These are phyloP conservation scores for Nothura maculosa DNA, from an alignment of 2,797 vertebrate species.

Conservation along the genomic window DNA sequence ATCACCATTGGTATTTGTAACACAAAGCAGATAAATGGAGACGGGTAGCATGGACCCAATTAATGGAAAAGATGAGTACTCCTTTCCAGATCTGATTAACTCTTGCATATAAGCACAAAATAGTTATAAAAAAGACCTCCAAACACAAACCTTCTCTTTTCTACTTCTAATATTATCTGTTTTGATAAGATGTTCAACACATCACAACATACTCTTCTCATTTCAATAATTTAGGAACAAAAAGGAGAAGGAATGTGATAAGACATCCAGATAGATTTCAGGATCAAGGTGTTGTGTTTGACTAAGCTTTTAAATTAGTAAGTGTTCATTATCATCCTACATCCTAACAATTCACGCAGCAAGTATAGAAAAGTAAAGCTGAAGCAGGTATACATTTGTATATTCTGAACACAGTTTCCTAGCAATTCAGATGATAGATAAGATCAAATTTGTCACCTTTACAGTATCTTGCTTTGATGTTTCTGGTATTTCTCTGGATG, in stretches of 20 bases:
- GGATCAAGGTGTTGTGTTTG: neutral
- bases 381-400: neutral
- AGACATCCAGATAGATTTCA: neutral
- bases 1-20: neutral
- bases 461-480: neutral
- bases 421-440: neutral
- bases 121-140: neutral
- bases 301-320: constrained; percentile 23
- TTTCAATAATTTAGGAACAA: neutral
- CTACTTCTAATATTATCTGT: neutral
- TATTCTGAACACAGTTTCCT: neutral
- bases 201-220: neutral
- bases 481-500: neutral
- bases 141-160: neutral
- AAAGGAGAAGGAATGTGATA: neutral
- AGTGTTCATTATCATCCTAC: neutral
- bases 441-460: constrained; percentile 20
- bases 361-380: neutral
- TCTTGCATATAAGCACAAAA: neutral
- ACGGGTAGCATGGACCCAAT: neutral
- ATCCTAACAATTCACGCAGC: neutral
- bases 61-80: neutral
- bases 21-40: neutral
- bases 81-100: neutral
- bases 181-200: neutral